Conservation (phyloP, 2,888 invertebrate species). For the Aphodius granarius region DNA sequence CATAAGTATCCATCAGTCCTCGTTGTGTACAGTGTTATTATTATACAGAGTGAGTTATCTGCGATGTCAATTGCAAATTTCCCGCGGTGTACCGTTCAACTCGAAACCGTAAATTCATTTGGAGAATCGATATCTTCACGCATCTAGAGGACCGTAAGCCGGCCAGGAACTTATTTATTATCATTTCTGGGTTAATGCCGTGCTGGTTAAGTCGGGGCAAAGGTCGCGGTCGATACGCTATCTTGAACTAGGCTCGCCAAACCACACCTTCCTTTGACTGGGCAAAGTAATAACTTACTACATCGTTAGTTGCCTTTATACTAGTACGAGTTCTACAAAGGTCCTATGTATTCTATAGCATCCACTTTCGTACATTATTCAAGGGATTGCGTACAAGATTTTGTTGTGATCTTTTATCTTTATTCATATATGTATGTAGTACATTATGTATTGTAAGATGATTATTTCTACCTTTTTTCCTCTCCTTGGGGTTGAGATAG, state of each 20-base stretch:
- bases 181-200: slow-evolving; percentile 29
- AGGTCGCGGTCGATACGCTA: slow-evolving; percentile 38
- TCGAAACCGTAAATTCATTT: neutral
- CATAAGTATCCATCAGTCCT: neutral
- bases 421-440: no score
- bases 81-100: neutral
- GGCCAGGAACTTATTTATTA: slow-evolving; percentile 8
- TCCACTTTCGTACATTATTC: no score
- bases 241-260: slow-evolving; percentile 35
- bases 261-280: slow-evolving; percentile 36
- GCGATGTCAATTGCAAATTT: neutral
- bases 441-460: no score
- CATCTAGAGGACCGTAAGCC: neutral
- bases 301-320: no score
- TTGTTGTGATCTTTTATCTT: no score
- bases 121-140: neutral
- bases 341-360: no score
- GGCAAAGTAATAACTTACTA: neutral
- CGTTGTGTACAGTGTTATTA: no score
- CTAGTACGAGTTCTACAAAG: no score
- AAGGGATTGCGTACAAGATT: no score
- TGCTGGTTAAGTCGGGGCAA: slow-evolving; percentile 34
- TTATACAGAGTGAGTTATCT: neutral
- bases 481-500: no score
- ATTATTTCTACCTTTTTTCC: no score